phyloP scores from a whole-genome alignment of 2,888 invertebrate genomes.

The Perithous albicinctus region DNA sequence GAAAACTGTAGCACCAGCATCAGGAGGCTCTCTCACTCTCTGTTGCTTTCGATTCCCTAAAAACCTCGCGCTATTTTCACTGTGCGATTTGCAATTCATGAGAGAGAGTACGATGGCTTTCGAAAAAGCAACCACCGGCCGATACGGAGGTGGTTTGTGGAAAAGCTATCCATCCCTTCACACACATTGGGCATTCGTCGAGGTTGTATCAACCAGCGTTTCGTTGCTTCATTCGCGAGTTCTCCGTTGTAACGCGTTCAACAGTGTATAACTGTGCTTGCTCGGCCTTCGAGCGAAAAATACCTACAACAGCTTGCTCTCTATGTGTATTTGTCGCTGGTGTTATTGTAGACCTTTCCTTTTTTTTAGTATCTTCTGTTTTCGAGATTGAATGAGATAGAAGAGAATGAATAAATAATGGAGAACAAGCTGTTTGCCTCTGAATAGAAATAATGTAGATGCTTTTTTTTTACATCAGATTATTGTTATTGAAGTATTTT shows the following conservation, averaged over 20 bases:
- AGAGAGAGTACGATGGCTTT: conserved; percentile 38
- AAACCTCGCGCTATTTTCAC: conserved; percentile 41
- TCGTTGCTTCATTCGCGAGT: conserved; percentile 34
- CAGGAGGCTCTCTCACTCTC: conserved; percentile 24
- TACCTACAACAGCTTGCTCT: neutral
- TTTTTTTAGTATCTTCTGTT: neutral
- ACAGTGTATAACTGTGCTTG: neutral
- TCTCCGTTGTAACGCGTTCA: neutral
- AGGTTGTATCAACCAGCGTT: conserved; percentile 45
- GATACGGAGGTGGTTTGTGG: conserved; percentile 25
- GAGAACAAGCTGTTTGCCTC: no score
- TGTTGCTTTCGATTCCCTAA: conserved; percentile 1
- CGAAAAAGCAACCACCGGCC: conserved; percentile 20
- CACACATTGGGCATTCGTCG: conserved; percentile 19
- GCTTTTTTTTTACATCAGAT: no score
- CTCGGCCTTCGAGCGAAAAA: conserved; percentile 3
- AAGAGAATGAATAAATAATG: neutral
- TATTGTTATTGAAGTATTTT: no score
- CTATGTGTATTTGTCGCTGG: conserved; percentile 5
- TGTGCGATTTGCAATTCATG: conserved; percentile 56
- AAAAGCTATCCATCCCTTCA: conserved; percentile 31
- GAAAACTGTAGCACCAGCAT: neutral
- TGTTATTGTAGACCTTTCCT: conserved; percentile 13
- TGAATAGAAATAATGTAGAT: no score
- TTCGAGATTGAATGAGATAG: conserved; percentile 12